These are phyloP conservation scores for Nomada lathburiana DNA, from an alignment of 2,888 invertebrate species.

Conservation along the genomic window DNA sequence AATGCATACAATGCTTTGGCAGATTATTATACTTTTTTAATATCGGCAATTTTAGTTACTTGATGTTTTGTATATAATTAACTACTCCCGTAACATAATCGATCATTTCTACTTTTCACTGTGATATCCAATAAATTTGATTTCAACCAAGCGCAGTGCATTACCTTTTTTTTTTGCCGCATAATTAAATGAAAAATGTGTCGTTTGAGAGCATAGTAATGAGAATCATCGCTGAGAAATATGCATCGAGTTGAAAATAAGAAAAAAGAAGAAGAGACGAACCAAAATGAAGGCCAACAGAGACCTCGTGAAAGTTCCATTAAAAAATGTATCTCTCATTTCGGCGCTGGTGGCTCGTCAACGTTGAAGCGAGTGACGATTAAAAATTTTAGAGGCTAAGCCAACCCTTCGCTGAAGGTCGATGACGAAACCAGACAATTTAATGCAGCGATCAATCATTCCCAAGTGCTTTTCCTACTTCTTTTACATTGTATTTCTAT, in stretches of 20 bases:
- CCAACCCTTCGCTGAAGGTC: not conserved
- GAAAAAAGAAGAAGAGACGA: not conserved
- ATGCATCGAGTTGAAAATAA: not conserved
- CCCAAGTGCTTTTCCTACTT: not conserved
- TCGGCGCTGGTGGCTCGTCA: conserved; percentile 2
- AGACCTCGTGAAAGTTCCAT: conserved; percentile 1
- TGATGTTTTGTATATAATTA: too few relatives aligned
- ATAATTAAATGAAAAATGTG: not conserved
- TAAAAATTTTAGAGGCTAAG: conserved; percentile 27
- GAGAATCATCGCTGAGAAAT: not conserved
- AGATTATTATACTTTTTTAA: too few relatives aligned
- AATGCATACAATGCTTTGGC: not conserved
- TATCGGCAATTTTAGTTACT: too few relatives aligned
- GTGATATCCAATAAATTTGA: too few relatives aligned
- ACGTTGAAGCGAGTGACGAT: not conserved
- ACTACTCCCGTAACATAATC: too few relatives aligned
- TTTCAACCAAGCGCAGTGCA: not conserved
- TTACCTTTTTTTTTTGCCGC: not conserved
- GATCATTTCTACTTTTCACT: too few relatives aligned
- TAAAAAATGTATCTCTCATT: conserved; percentile 8
- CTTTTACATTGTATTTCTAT: conserved; percentile 6
- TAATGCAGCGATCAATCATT: conserved; percentile 34
- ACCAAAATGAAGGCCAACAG: not conserved
- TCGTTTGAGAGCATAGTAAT: not conserved
- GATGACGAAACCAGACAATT: not conserved